A percentile compares a stretch with the other conserved stretches of the same genome.
Evolutionary conservation across 2,113 vertebrate species (phyloP).

Genomic region (Boleophthalmus pectinirostris): DNA sequence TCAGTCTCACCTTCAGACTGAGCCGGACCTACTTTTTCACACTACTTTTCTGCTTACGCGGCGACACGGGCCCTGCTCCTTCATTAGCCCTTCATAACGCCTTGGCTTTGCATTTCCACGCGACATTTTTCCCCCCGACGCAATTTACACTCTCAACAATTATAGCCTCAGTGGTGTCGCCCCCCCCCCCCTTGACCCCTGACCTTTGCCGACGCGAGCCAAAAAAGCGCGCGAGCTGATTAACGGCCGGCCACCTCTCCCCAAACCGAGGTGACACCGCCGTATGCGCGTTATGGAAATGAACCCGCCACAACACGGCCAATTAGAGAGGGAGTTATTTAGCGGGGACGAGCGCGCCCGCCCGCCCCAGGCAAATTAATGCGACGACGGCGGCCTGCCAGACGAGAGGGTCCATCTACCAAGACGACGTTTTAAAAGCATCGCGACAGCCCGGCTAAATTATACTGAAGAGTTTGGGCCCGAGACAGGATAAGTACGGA

Average conservation of each 20-base stretch:
- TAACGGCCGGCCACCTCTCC: slow-evolving; percentile 70
- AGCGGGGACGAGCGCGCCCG: slow-evolving; percentile 70
- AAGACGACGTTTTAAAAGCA: slow-evolving; percentile 56
- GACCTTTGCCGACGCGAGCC: slow-evolving; percentile 66
- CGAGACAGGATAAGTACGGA: slow-evolving; percentile 6
- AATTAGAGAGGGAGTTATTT: slow-evolving; percentile 82
- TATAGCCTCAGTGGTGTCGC: slow-evolving; percentile 72
- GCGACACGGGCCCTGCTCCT: slow-evolving; percentile 48
- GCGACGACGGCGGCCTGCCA: slow-evolving; percentile 68
- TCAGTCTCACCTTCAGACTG: slow-evolving; percentile 3
- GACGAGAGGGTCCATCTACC: slow-evolving; percentile 51
- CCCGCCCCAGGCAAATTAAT: slow-evolving; percentile 69
- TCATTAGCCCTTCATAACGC: slow-evolving; percentile 46
- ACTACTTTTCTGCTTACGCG: slow-evolving; percentile 52
- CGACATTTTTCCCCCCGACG: slow-evolving; percentile 65
- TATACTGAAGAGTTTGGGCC: slow-evolving; percentile 23
- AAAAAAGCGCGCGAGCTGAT: slow-evolving; percentile 77
- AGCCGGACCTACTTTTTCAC: slow-evolving; percentile 26
- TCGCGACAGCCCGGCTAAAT: slow-evolving; percentile 42
- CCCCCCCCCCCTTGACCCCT: slow-evolving; percentile 77
- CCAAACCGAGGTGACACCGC: slow-evolving; percentile 70
- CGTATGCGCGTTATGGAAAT: slow-evolving; percentile 80
- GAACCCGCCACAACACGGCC: slow-evolving; percentile 76
- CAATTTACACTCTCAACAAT: slow-evolving; percentile 79
- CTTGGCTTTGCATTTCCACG: slow-evolving; percentile 42